Conservation (phyloP, 2,113 vertebrate species). For the Chaenogobius annularis region DNA sequence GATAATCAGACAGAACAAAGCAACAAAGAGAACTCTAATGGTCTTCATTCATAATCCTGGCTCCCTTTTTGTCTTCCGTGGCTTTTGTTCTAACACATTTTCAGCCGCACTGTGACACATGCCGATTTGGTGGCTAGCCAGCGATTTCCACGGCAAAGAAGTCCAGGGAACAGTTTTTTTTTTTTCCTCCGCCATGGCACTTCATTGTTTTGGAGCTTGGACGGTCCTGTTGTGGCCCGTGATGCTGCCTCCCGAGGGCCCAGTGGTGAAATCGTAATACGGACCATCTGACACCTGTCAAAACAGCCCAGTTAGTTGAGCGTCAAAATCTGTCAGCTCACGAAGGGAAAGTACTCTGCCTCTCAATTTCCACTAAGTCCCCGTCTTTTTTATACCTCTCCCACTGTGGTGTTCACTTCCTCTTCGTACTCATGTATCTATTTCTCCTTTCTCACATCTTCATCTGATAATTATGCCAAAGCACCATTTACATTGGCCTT, state of each 20-base stretch:
- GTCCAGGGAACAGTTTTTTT: slow-evolving; percentile 43
- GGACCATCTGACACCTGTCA: slow-evolving; percentile 84
- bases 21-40: background rate
- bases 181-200: slow-evolving; percentile 62
- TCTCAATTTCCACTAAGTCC: slow-evolving; percentile 61
- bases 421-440: slow-evolving; percentile 8
- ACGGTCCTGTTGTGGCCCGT: slow-evolving; percentile 71
- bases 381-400: slow-evolving; percentile 21
- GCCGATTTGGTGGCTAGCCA: slow-evolving; percentile 62
- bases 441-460: slow-evolving; percentile 12
- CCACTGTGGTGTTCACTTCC: slow-evolving; percentile 4
- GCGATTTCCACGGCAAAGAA: slow-evolving; percentile 54
- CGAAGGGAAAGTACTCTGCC: slow-evolving; percentile 71
- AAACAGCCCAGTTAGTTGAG: slow-evolving; percentile 81
- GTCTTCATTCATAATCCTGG: background rate
- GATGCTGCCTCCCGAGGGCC: slow-evolving; percentile 76
- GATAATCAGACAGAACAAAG: background rate
- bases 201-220: slow-evolving; percentile 67
- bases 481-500: slow-evolving; percentile 1
- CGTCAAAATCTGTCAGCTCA: slow-evolving; percentile 78
- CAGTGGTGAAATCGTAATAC: slow-evolving; percentile 76
- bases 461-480: slow-evolving; percentile 2
- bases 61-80: slow-evolving; percentile 1
- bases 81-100: slow-evolving; percentile 17
- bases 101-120: background rate